phyloP scores from a whole-genome alignment of 2,797 vertebrate species.

The Chlorospingus semifuscus region DNA sequence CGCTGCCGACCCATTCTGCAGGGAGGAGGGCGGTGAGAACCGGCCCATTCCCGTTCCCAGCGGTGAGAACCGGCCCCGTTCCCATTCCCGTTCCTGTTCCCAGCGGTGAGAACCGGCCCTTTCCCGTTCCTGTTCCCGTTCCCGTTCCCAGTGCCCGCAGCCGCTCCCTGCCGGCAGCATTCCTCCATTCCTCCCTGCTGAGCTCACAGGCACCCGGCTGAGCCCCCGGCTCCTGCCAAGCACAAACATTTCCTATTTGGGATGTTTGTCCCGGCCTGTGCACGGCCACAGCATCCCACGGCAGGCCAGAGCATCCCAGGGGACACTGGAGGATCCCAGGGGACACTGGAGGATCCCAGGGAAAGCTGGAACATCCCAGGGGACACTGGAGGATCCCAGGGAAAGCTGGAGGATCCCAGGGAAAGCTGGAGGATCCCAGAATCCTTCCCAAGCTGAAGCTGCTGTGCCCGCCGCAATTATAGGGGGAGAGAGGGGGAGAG shows the following conservation, averaged over 20 bases:
- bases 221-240: not conserved
- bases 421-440: not conserved
- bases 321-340: not conserved
- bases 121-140: not conserved
- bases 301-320: not conserved
- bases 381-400: not conserved
- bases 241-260: constrained; percentile 44
- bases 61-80: not conserved
- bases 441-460: not conserved
- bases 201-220: not conserved
- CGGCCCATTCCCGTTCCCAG: too few relatives aligned
- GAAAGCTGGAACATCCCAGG: not conserved
- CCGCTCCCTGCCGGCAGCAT: not conserved
- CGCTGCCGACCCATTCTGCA: accelerated
- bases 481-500: not conserved
- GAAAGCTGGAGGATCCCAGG: not conserved
- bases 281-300: accelerated
- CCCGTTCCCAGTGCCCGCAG: not conserved
- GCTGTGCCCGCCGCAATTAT: accelerated
- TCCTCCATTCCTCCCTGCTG: constrained; percentile 38
- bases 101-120: too few relatives aligned
- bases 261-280: not conserved
- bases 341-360: not conserved
- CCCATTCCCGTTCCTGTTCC: too few relatives aligned
- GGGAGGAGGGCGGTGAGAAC: not conserved